These are phyloP conservation scores for Chloroceryle inda DNA, from an alignment of 2,797 vertebrate genomes.

Conservation along the genomic window DNA sequence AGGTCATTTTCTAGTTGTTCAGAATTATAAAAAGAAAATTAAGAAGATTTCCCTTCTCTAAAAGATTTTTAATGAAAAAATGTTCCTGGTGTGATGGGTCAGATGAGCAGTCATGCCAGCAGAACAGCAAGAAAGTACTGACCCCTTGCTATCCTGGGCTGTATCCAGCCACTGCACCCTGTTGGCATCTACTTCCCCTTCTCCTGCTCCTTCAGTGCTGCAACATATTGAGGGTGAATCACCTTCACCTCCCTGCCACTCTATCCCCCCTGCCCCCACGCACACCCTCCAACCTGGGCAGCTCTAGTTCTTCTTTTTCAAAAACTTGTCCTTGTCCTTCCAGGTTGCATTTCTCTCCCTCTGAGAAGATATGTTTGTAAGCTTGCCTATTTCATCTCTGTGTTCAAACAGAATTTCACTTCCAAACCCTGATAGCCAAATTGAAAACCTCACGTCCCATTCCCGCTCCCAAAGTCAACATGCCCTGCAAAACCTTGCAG, in stretches of 20 bases:
- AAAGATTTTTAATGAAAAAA: neutral
- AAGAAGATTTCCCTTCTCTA: neutral
- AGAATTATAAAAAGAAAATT: neutral
- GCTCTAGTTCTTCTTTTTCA: neutral
- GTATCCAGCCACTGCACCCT: neutral
- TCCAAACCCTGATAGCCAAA: neutral
- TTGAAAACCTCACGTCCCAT: neutral
- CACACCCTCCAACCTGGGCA: rapidly evolving
- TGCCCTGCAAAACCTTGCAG: neutral
- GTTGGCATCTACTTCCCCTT: neutral
- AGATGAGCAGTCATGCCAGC: neutral
- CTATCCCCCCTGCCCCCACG: no score
- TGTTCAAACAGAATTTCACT: neutral
- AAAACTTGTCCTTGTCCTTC: neutral
- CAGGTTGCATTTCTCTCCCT: neutral
- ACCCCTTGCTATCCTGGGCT: neutral
- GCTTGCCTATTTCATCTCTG: neutral
- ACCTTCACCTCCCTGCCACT: neutral
- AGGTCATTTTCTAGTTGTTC: neutral
- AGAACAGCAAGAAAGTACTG: neutral
- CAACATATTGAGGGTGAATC: neutral
- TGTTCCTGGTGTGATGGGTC: neutral
- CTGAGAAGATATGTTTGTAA: rapidly evolving
- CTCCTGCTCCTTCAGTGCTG: neutral
- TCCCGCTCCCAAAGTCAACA: neutral